Conservation (phyloP, 2,113 vertebrate genomes). For the Stercorarius parasiticus region DNA sequence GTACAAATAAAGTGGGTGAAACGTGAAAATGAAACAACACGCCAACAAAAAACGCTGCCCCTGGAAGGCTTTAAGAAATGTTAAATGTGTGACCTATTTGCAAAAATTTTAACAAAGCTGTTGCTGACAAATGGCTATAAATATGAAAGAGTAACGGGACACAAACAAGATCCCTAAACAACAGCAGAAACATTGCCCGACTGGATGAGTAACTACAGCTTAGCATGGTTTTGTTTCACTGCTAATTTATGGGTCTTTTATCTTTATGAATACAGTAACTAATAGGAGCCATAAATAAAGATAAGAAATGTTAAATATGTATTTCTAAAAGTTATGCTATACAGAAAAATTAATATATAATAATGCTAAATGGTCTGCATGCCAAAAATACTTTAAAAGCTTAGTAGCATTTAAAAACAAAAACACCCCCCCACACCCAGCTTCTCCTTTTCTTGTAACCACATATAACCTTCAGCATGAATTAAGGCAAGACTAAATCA, state of each 20-base stretch:
- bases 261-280: not conserved
- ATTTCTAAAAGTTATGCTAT: not conserved
- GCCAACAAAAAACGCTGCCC: not conserved
- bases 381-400: not conserved
- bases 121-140: not conserved
- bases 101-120: not conserved
- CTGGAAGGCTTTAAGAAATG: not conserved
- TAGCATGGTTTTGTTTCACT: slow-evolving; percentile 23
- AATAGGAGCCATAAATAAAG: not conserved
- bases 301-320: not conserved
- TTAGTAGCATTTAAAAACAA: not conserved
- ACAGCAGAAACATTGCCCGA: not conserved
- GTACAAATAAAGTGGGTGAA: not conserved
- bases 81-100: not conserved
- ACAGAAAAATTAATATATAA: not conserved
- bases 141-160: not conserved
- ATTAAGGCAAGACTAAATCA: not conserved
- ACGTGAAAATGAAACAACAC: not conserved
- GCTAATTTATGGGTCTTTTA: slow-evolving; percentile 1
- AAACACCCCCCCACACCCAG: not conserved
- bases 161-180: not conserved
- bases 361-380: not conserved
- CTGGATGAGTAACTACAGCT: not conserved
- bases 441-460: not conserved
- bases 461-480: not conserved